These are phyloP conservation scores for Ophioninae sp. DNA, from an alignment of 2,888 invertebrate genomes.

Conservation along the genomic window DNA sequence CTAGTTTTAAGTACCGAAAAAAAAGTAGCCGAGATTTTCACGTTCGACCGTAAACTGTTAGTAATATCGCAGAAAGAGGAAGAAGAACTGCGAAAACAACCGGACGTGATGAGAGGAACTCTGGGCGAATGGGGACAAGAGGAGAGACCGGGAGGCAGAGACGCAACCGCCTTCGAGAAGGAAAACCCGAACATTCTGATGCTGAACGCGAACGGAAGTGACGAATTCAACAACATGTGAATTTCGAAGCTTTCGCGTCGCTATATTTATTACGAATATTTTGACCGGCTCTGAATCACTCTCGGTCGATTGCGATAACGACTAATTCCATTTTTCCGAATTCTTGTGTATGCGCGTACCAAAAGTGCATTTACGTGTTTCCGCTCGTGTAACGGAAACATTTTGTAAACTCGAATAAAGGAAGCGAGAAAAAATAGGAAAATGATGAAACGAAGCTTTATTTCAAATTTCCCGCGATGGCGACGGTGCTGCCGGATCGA, in stretches of 20 bases:
- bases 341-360: constrained; percentile 24
- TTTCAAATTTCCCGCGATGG: constrained; percentile 21
- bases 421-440: neutral
- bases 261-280: too few relatives aligned
- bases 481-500: neutral
- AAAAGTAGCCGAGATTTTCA: constrained; percentile 48
- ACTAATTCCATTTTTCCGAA: constrained; percentile 29
- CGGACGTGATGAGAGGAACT: constrained; percentile 88
- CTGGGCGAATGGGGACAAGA: constrained; percentile 89
- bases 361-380: constrained; percentile 25
- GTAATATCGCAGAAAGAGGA: constrained; percentile 86
- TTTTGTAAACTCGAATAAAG: constrained; percentile 32
- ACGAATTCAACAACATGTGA: constrained; percentile 90
- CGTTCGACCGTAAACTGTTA: constrained; percentile 71
- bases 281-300: neutral
- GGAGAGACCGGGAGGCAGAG: constrained; percentile 85
- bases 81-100: constrained; percentile 85
- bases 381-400: constrained; percentile 43
- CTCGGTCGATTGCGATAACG: neutral
- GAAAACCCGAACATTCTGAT: constrained; percentile 90
- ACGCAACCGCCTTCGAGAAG: constrained; percentile 89
- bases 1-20: neutral
- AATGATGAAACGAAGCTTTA: neutral
- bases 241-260: constrained; percentile 37
- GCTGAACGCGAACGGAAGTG: constrained; percentile 85